phyloP scores from a whole-genome alignment of 2,113 vertebrate genomes.

The Micronycteris hirsuta region DNA sequence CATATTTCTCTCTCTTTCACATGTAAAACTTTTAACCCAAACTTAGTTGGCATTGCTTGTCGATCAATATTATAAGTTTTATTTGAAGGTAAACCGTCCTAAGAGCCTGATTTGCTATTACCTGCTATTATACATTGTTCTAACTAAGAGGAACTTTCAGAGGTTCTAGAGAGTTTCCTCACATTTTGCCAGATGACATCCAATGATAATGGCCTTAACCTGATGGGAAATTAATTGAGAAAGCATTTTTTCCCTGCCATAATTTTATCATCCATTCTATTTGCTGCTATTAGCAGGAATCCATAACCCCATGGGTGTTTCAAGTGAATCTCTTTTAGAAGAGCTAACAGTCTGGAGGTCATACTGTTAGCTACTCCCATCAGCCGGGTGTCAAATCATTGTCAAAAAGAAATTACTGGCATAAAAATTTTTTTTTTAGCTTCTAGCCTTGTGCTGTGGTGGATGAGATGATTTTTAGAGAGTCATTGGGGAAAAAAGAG shows the following conservation, averaged over 20 bases:
- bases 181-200: conserved; percentile 78
- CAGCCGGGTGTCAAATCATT: conserved; percentile 83
- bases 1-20: neutral
- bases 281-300: conserved; percentile 82
- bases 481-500: conserved; percentile 69
- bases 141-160: conserved; percentile 70
- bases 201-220: conserved; percentile 82
- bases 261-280: conserved; percentile 79
- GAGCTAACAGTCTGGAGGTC: conserved; percentile 78
- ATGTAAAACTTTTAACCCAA: conserved; percentile 32
- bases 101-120: conserved; percentile 45
- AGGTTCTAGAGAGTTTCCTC: conserved; percentile 61
- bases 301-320: conserved; percentile 80
- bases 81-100: conserved; percentile 66
- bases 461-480: conserved; percentile 74
- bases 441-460: conserved; percentile 66
- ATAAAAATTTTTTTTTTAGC: conserved; percentile 71
- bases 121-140: conserved; percentile 53
- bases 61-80: conserved; percentile 69
- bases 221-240: conserved; percentile 86
- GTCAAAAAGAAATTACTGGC: conserved; percentile 78
- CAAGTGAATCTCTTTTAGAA: conserved; percentile 76
- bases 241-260: conserved; percentile 78
- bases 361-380: conserved; percentile 75
- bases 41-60: conserved; percentile 37